Evolutionary conservation across 2,113 vertebrate genomes (phyloP).

Genomic region (Cyrtonyx montezumae): DNA sequence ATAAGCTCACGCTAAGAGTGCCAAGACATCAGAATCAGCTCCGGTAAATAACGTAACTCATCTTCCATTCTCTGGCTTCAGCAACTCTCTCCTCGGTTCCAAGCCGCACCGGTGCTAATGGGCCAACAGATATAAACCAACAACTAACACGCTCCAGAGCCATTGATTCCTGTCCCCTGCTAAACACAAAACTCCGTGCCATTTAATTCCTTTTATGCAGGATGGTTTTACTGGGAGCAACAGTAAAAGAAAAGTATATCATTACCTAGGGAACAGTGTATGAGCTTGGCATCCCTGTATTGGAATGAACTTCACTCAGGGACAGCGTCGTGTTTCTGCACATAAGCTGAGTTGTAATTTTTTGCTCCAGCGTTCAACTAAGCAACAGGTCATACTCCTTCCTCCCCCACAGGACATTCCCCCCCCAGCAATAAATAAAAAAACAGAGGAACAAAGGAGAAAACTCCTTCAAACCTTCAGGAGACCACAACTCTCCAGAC

Average conservation of each 20-base stretch:
- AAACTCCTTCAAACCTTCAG: neutral
- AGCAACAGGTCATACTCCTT: neutral
- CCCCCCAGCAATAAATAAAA: neutral
- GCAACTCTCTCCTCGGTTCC: neutral
- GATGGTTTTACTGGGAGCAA: constrained; percentile 32
- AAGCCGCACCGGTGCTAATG: neutral
- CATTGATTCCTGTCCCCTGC: constrained; percentile 27
- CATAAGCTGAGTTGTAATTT: neutral
- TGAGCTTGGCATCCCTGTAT: neutral
- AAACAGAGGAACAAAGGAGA: neutral
- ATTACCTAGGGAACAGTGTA: constrained; percentile 35
- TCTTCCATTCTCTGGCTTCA: neutral
- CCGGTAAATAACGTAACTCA: neutral
- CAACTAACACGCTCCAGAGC: neutral
- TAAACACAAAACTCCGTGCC: constrained; percentile 16
- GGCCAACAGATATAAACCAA: neutral
- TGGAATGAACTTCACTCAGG: neutral
- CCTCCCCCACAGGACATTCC: neutral
- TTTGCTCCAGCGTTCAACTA: neutral
- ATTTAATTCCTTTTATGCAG: constrained; percentile 50
- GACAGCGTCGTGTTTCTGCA: neutral
- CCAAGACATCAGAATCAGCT: neutral
- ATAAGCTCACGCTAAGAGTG: neutral
- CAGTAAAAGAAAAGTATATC: constrained; percentile 30
- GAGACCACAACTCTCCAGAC: neutral